phyloP scores from a whole-genome alignment of 2,797 vertebrate species.

The Anomalospiza imberbis region DNA sequence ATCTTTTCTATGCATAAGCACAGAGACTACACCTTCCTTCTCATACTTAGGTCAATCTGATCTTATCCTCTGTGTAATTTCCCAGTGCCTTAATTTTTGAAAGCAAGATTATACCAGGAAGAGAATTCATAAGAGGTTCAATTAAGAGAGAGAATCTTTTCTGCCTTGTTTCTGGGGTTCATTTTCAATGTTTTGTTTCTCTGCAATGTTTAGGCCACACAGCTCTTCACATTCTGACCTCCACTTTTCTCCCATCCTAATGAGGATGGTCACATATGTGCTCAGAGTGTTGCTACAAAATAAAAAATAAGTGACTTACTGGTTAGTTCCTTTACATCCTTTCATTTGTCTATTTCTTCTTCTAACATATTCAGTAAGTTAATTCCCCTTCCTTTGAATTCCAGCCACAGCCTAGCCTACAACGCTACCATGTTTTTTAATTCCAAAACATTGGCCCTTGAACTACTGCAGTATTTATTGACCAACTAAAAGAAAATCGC shows the following conservation, averaged over 20 bases:
- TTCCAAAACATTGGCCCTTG: neutral
- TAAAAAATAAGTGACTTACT: neutral
- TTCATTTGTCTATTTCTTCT: neutral
- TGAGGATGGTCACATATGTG: neutral
- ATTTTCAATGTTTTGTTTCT: neutral
- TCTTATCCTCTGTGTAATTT: neutral
- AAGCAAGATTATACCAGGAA: neutral
- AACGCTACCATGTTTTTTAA: neutral
- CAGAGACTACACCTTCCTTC: neutral
- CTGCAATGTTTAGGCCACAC: neutral
- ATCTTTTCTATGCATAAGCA: neutral
- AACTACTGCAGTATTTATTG: neutral
- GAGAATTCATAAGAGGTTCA: neutral
- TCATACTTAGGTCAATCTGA: neutral
- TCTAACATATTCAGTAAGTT: neutral
- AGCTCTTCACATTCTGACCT: neutral
- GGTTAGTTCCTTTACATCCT: neutral
- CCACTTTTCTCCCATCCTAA: neutral
- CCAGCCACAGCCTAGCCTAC: neutral
- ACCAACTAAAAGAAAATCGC: neutral
- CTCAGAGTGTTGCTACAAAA: neutral
- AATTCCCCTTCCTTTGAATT: neutral
- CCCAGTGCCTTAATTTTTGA: neutral
- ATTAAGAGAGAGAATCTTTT: neutral
- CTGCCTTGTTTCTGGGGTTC: neutral